These are phyloP conservation scores for Sebastes kiyomatsui DNA, from an alignment of 2,797 vertebrate genomes.

Conservation along the genomic window DNA sequence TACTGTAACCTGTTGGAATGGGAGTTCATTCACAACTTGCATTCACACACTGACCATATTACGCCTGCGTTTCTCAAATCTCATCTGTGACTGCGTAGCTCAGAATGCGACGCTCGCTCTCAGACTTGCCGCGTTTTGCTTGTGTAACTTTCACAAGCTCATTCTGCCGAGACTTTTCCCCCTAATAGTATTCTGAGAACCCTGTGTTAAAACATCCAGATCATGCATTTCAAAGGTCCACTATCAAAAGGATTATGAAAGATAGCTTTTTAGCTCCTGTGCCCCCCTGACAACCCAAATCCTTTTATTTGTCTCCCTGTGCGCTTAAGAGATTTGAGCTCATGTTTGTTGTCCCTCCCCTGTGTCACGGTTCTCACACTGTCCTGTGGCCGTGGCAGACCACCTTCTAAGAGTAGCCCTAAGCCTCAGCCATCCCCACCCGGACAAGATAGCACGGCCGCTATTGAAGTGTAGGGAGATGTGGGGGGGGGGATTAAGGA, in stretches of 20 bases:
- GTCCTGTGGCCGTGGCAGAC: constrained; percentile 79
- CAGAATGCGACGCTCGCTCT: background rate
- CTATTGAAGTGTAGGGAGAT: constrained; percentile 84
- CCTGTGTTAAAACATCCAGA: constrained; percentile 76
- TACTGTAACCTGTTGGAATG: background rate
- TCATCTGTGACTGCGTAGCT: background rate
- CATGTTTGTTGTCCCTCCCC: constrained; percentile 87
- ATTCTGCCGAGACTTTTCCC: constrained; percentile 35
- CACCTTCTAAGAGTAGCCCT: constrained; percentile 86
- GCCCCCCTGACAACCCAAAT: constrained; percentile 83
- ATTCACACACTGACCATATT: background rate
- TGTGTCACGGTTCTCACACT: constrained; percentile 85
- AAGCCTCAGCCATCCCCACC: constrained; percentile 80
- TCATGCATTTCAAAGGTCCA: constrained; percentile 86
- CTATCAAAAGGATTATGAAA: constrained; percentile 88
- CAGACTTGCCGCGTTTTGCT: constrained; percentile 15
- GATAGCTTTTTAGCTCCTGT: constrained; percentile 86
- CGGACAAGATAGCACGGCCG: constrained; percentile 84
- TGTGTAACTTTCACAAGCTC: constrained; percentile 58
- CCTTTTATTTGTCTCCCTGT: constrained; percentile 85
- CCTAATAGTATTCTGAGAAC: constrained; percentile 63
- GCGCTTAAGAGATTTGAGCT: constrained; percentile 87
- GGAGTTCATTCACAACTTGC: background rate
- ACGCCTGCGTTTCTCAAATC: background rate
- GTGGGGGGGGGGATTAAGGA: constrained; percentile 75